Percentiles rank a stretch among this genome's conserved stretches.
Conservation (phyloP, 2,888 invertebrate genomes). For the Hydraecia micacea region DNA sequence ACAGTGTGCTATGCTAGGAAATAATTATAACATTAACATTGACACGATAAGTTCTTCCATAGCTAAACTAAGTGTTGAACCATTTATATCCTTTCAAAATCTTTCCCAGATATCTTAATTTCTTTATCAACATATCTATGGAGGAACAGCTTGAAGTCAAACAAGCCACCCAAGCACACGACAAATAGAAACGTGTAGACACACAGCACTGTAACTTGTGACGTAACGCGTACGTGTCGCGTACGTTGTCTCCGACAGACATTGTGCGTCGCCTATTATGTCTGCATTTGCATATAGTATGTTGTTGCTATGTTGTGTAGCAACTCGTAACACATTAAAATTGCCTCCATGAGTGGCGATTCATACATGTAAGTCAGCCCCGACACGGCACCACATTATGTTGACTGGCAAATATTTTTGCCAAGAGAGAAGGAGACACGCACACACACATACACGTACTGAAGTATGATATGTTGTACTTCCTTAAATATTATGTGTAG, state of each 20-base stretch:
- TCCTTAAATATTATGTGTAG: background rate
- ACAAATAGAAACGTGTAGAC: slow-evolving; percentile 31
- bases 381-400: background rate
- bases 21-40: background rate
- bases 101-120: background rate
- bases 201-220: slow-evolving; percentile 20
- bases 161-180: background rate
- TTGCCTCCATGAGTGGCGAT: background rate
- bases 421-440: background rate
- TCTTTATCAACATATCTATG: background rate
- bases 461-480: background rate
- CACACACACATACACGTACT: background rate
- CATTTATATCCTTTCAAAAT: background rate
- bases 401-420: background rate
- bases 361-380: background rate
- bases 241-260: slow-evolving; percentile 26
- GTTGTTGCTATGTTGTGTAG: slow-evolving; percentile 20
- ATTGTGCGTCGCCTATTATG: slow-evolving; percentile 21
- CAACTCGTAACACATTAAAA: background rate
- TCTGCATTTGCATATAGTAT: slow-evolving; percentile 43
- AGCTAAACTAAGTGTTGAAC: too few relatives aligned
- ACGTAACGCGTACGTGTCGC: slow-evolving; percentile 30
- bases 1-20: background rate
- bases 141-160: background rate
- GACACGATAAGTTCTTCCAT: too few relatives aligned